Evolutionary conservation across 1,140 invertebrate species (phyloP).

Genomic region (Cyclargus thomasi): DNA sequence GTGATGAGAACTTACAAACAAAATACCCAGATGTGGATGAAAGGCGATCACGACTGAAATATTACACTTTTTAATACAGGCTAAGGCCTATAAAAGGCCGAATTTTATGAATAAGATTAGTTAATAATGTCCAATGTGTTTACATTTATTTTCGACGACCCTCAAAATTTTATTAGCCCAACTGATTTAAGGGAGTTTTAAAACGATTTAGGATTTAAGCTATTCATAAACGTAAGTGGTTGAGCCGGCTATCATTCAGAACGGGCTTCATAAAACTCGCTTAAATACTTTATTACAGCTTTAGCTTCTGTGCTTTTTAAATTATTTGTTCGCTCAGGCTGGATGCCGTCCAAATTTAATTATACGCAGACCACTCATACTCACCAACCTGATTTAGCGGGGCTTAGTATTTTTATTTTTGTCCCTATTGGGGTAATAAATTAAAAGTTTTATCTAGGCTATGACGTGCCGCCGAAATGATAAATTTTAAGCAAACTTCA

Average conservation of each 20-base stretch:
- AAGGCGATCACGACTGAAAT: neutral
- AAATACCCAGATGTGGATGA: neutral
- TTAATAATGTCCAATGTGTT: neutral
- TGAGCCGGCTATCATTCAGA: slow-evolving; percentile 65
- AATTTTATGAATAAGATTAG: neutral
- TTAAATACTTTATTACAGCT: slow-evolving; percentile 69
- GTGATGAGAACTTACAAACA: neutral
- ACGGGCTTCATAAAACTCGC: slow-evolving; percentile 62
- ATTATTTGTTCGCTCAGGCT: slow-evolving; percentile 60
- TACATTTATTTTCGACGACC: slow-evolving; percentile 8
- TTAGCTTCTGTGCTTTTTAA: slow-evolving; percentile 65
- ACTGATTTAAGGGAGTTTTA: slow-evolving; percentile 17
- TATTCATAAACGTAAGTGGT: slow-evolving; percentile 63
- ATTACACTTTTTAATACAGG: too few species aligned
- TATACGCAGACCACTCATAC: slow-evolving; percentile 53
- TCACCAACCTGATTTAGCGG: slow-evolving; percentile 30
- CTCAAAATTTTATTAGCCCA: slow-evolving; percentile 9
- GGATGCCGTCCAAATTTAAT: slow-evolving; percentile 67
- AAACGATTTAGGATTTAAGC: slow-evolving; percentile 34
- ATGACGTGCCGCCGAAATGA: slow-evolving; percentile 7
- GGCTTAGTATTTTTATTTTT: slow-evolving; percentile 12
- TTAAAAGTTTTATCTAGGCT: slow-evolving; percentile 4
- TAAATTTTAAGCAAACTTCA: slow-evolving; percentile 2
- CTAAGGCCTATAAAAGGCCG: neutral
- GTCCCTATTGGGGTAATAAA: slow-evolving; percentile 7